Evolutionary conservation across 2,797 vertebrate species (phyloP).

Genomic region (Enteromius anoplus): DNA sequence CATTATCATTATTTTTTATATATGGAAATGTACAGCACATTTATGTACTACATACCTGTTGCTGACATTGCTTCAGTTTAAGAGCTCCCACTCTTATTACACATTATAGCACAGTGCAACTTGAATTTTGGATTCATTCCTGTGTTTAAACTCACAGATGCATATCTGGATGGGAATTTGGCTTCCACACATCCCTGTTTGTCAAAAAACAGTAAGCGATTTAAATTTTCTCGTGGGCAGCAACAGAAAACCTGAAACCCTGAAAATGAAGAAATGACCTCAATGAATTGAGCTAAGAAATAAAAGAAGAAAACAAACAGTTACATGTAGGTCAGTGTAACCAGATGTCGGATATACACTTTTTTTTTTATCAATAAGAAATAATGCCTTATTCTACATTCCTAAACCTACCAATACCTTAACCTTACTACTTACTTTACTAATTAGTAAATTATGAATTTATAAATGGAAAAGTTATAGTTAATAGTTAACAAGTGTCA

Average conservation of each 20-base stretch:
- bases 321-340: background rate
- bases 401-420: no score
- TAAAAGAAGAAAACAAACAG: background rate
- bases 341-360: background rate
- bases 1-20: background rate
- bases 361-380: background rate
- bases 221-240: background rate
- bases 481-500: no score
- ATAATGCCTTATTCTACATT: background rate
- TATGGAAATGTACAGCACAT: no score
- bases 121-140: slow-evolving; percentile 4
- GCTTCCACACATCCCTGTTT: background rate
- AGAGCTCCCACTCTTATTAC: background rate
- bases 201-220: background rate
- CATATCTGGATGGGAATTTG: background rate
- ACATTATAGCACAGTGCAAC: background rate
- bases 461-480: no score
- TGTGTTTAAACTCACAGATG: slow-evolving; percentile 3
- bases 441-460: no score
- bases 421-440: no score
- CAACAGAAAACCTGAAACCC: background rate
- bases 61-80: background rate
- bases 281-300: background rate
- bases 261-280: background rate
- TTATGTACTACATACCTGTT: background rate